phyloP scores from a whole-genome alignment of 2,888 invertebrate genomes.

The Amiota mariae region DNA sequence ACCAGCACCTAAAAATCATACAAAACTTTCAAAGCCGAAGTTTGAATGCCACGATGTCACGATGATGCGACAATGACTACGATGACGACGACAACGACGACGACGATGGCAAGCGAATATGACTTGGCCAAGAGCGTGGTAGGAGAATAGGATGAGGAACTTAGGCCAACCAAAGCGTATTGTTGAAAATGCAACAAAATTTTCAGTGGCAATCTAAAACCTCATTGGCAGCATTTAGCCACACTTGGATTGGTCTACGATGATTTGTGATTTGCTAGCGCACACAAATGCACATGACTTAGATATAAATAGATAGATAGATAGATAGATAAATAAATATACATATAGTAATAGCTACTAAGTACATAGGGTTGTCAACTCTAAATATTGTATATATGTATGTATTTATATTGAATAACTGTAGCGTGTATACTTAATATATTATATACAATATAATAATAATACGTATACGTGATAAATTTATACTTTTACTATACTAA shows the following conservation, averaged over 20 bases:
- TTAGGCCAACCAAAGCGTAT: conserved; percentile 39
- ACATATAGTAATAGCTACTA: no score
- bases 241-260: not conserved
- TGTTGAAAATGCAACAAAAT: conserved; percentile 53
- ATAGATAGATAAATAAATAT: no score
- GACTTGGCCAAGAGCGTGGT: not conserved
- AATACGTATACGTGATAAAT: no score
- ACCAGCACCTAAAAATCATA: conserved; percentile 53
- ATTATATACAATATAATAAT: no score
- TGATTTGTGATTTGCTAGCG: no score
- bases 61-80: conserved; percentile 1
- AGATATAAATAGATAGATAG: no score
- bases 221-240: conserved; percentile 55
- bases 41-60: conserved; percentile 38
- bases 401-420: no score
- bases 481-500: no score
- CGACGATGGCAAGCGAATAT: conserved; percentile 3
- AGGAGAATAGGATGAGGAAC: not conserved
- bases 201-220: conserved; percentile 57
- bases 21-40: conserved; percentile 48
- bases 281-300: no score
- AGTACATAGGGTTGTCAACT: no score
- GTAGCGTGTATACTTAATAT: no score
- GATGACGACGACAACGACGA: conserved; percentile 16
- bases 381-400: no score